Conservation (phyloP, 2,113 vertebrate species). For the Tetraodon nigroviridis region DNA sequence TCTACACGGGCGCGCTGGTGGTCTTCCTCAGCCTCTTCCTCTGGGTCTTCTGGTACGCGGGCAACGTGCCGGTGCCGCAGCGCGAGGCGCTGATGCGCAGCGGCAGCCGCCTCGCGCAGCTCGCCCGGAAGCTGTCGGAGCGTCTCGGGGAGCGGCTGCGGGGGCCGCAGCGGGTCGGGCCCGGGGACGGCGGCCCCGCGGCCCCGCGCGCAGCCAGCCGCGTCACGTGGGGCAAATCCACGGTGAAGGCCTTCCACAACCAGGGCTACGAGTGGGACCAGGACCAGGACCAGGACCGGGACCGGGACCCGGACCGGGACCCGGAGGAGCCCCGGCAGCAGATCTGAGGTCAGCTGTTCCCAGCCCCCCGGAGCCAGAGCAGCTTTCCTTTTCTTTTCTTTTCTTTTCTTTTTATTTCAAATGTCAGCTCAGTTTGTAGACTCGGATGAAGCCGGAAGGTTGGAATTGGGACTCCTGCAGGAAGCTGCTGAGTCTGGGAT, state of each 20-base stretch:
- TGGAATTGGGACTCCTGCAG: no score
- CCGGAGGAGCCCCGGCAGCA: neutral
- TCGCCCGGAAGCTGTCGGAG: constrained; percentile 62
- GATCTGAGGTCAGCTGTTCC: no score
- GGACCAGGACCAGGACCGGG: constrained; percentile 10
- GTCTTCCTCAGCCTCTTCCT: constrained; percentile 64
- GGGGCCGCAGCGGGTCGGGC: neutral
- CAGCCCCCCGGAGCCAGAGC: no score
- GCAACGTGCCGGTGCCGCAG: constrained; percentile 56
- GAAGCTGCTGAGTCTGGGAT: no score
- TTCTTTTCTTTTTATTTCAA: no score
- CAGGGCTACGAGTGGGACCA: constrained; percentile 42
- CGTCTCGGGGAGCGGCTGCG: constrained; percentile 44
- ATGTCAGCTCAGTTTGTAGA: no score
- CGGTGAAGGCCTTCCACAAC: constrained; percentile 36
- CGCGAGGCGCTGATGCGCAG: neutral
- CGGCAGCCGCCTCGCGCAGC: constrained; percentile 33
- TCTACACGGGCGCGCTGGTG: constrained; percentile 69
- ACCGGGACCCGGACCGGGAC: no score
- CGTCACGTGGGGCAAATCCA: constrained; percentile 60
- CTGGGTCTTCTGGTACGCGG: constrained; percentile 76
- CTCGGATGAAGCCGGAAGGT: no score
- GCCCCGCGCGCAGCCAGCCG: constrained; percentile 21
- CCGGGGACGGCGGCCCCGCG: neutral
- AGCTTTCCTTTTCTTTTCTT: no score